Evolutionary conservation across 2,888 invertebrate genomes (phyloP).

Genomic region (Eudasyphora cyanicolor): DNA sequence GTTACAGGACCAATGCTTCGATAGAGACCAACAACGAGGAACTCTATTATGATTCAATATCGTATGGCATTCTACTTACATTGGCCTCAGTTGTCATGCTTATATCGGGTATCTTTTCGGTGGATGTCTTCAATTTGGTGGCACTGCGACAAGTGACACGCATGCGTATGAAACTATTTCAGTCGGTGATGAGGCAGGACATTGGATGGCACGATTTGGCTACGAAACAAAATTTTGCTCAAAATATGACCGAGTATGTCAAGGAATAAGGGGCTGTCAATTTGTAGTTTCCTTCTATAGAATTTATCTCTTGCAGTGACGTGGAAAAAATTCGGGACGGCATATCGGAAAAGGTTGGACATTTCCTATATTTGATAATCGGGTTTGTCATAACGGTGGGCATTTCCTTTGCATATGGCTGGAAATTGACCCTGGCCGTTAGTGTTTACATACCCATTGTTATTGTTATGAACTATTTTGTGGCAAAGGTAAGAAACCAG

Average conservation of each 20-base stretch:
- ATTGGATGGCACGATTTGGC: constrained; percentile 88
- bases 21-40: constrained; percentile 82
- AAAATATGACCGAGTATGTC: constrained; percentile 88
- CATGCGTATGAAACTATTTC: constrained; percentile 83
- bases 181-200: constrained; percentile 86
- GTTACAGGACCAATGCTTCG: constrained; percentile 81
- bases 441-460: constrained; percentile 89
- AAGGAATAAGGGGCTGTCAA: background rate
- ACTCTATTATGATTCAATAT: constrained; percentile 84
- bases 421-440: constrained; percentile 92
- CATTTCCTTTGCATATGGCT: constrained; percentile 90
- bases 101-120: constrained; percentile 84
- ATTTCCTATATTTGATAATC: constrained; percentile 83
- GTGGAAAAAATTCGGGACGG: constrained; percentile 91
- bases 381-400: constrained; percentile 82
- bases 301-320: constrained; percentile 82
- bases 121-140: constrained; percentile 85
- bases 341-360: constrained; percentile 91
- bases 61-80: constrained; percentile 84
- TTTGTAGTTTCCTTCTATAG: background rate
- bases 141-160: constrained; percentile 84
- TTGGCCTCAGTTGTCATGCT: constrained; percentile 83
- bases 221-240: constrained; percentile 86
- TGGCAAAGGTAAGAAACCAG: constrained; percentile 88
- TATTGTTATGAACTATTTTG: constrained; percentile 86